Evolutionary conservation across 2,888 invertebrate genomes (phyloP).

Genomic region (Onthophagus sagittarius): DNA sequence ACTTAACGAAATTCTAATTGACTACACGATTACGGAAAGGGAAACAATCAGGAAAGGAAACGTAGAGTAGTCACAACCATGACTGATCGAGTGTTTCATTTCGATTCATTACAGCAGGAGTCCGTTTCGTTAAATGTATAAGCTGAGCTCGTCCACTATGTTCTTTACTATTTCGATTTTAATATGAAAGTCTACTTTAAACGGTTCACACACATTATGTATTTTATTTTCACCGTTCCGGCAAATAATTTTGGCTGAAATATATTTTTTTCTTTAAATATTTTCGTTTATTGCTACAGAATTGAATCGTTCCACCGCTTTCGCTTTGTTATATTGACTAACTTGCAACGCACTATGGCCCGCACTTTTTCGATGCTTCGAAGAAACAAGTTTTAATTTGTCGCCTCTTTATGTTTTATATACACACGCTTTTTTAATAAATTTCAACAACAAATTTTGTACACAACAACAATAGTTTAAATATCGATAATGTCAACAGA

Average conservation of each 20-base stretch:
- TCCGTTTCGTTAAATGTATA: slow-evolving; percentile 1
- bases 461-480: slow-evolving; percentile 7
- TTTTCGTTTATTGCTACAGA: slow-evolving; percentile 23
- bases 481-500: slow-evolving; percentile 8
- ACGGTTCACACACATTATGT: not conserved
- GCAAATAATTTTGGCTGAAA: too few species aligned
- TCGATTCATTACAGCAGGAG: not conserved
- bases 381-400: slow-evolving; percentile 11
- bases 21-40: slow-evolving; percentile 16
- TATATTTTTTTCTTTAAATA: not conserved
- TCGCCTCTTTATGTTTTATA: not conserved
- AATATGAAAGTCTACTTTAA: not conserved
- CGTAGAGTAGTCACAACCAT: slow-evolving; percentile 21
- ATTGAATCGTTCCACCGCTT: slow-evolving; percentile 18
- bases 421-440: slow-evolving; percentile 5
- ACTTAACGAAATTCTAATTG: slow-evolving; percentile 21
- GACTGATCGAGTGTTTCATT: slow-evolving; percentile 12
- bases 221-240: not conserved
- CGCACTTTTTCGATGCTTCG: not conserved
- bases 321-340: slow-evolving; percentile 19
- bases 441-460: slow-evolving; percentile 10
- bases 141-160: slow-evolving; percentile 14
- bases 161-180: not conserved
- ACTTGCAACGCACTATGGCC: not conserved
- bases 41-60: not conserved